Evolutionary conservation across 1,140 invertebrate genomes (phyloP), one percentile per base, ranked within the genome.

Genomic region (Periplaneta americana): DNA sequence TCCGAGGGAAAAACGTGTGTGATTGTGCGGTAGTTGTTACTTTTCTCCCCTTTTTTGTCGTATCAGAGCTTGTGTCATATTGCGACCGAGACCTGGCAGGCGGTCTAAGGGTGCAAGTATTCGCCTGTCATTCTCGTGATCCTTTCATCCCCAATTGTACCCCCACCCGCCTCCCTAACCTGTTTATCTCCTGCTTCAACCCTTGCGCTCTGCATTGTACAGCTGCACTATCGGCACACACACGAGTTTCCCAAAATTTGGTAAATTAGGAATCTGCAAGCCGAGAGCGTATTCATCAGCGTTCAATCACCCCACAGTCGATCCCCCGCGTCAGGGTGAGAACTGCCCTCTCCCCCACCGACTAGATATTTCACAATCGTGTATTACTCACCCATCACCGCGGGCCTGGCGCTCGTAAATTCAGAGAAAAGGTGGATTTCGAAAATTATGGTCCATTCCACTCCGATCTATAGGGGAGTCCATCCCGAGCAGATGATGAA

Each of bases 391-490:
- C n/a, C 22, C 48, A 66, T 66, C 48, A 66, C 48, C 48, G 22
- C 48, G 11, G 48, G 48, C 22, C n/a, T 8, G 6, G 48, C 28
- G 35, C 17, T 82, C 81, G 81, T 82, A 82, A 82, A 82, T 74
- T 82, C 75, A 75, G 28, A 37, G 81, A 82, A 82, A 82, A 82
- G 18, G 75, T 82, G 57, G 75, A 82, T 82, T 82, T 82, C 32
- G 36, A 82, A 82, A 82, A 82, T 77, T 78, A 78, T 78, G 81
- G 81, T 82, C 37, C 34, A 75, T 82, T 74, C 81, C 76, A 82
- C 78, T 82, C 18, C 33, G 75, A n/a, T 28, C 18, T 31, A 17
- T 48, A 74, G 80, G 80, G 79, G 79, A 36, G n/a, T 22, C 22
- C 48, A 28, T 66, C n/a, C n/a, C n/a, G 5, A n/a, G 28, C 48